Conservation (phyloP, 2,797 vertebrate genomes). For the Megalops cyprinoides region DNA sequence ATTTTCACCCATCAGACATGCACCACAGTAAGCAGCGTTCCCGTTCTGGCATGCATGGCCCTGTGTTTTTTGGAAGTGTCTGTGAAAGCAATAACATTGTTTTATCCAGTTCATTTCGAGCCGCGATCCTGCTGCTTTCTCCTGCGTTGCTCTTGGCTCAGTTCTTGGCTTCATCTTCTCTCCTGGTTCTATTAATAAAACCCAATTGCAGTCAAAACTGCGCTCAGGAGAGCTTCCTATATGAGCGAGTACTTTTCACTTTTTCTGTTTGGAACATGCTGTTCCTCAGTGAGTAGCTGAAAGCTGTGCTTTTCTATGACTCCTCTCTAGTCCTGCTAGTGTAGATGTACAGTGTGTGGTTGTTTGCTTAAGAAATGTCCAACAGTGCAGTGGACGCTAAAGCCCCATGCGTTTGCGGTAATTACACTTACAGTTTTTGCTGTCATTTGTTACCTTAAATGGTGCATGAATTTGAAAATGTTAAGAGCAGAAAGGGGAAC, state of each 20-base stretch:
- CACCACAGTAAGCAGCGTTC: neutral
- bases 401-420: neutral
- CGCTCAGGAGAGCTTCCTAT: constrained; percentile 49
- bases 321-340: neutral
- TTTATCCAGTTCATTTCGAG: neutral
- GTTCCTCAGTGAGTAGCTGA: constrained; percentile 57
- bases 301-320: constrained; percentile 25
- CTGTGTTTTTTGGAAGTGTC: neutral
- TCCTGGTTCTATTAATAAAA: constrained; percentile 55
- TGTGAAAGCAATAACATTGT: neutral
- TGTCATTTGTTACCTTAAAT: no score
- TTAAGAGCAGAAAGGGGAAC: no score
- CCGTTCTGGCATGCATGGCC: neutral
- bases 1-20: neutral
- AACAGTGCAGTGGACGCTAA: neutral
- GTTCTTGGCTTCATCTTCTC: constrained; percentile 27
- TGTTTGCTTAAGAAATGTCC: neutral
- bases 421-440: no score
- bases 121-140: neutral
- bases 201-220: constrained; percentile 48
- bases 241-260: constrained; percentile 53
- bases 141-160: neutral
- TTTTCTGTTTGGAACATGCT: constrained; percentile 69
- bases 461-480: no score
- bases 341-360: neutral